Evolutionary conservation across 2,797 vertebrate genomes (phyloP).

Genomic region (Muscicapa striata): DNA sequence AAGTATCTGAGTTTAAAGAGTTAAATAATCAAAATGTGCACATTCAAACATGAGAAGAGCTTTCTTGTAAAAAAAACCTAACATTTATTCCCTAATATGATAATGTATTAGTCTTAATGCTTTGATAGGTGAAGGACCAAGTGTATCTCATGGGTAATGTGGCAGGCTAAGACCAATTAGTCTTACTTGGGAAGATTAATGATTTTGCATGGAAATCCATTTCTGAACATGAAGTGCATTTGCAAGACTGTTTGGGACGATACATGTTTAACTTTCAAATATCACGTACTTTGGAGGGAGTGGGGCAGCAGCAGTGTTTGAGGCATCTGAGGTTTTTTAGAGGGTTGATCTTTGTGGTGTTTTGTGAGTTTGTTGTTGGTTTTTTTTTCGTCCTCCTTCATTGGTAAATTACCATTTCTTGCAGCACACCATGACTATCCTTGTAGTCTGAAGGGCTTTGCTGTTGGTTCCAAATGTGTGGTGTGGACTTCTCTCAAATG

Average conservation of each 20-base stretch:
- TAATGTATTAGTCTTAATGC: neutral
- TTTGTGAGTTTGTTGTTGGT: neutral
- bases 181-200: neutral
- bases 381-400: neutral
- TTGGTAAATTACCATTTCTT: neutral
- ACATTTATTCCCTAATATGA: neutral
- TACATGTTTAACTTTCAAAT: neutral
- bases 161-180: neutral
- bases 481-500: conserved; percentile 78
- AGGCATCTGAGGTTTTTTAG: neutral
- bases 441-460: conserved; percentile 69
- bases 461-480: conserved; percentile 77
- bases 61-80: neutral
- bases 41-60: neutral
- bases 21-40: neutral
- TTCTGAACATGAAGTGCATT: neutral
- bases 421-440: conserved; percentile 40
- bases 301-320: neutral
- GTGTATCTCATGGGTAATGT: neutral
- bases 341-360: neutral
- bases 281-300: neutral
- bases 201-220: neutral
- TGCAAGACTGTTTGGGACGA: neutral
- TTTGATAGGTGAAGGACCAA: neutral
- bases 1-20: neutral